Percentiles rank a stretch among this genome's conserved stretches.
phyloP scores from a whole-genome alignment of 2,888 invertebrate genomes.

The Hypomecis punctinalis region DNA sequence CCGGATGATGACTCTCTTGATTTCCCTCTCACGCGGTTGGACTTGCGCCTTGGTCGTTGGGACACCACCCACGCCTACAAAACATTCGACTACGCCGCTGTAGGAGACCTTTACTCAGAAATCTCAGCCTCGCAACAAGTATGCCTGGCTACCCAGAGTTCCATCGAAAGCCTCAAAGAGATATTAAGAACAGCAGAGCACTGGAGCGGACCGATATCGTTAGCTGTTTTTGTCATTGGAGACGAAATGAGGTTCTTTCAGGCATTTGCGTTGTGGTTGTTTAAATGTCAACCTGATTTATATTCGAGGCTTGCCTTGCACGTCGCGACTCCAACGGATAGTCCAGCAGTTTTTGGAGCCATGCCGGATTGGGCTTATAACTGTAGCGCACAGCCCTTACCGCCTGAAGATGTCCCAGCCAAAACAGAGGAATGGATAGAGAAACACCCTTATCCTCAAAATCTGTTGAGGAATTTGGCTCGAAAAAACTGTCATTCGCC shows the following conservation, averaged over 20 bases:
- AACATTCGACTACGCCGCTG: slow-evolving; percentile 1
- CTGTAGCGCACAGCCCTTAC: slow-evolving; percentile 3
- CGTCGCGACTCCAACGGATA: not conserved
- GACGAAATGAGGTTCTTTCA: not conserved
- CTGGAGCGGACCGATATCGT: slow-evolving; percentile 3
- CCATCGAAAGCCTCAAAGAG: not conserved
- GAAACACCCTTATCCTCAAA: not conserved
- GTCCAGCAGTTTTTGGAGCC: not conserved
- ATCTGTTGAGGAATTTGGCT: slow-evolving; percentile 2
- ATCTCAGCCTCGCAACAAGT: not conserved
- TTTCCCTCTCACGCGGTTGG: not conserved
- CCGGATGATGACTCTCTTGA: not conserved
- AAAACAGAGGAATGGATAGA: not conserved
- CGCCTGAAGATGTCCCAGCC: not conserved
- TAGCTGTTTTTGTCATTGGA: not conserved
- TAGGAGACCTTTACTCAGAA: not conserved
- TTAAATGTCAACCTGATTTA: not conserved
- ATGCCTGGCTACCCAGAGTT: slow-evolving; percentile 2
- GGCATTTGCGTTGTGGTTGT: not conserved
- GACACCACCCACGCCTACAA: not conserved
- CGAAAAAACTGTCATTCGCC: slow-evolving; percentile 3
- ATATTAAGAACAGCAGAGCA: not conserved
- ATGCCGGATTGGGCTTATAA: not conserved
- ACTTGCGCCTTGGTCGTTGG: not conserved
- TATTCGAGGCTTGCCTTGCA: slow-evolving; percentile 4